These are phyloP conservation scores for Neodiprion pinetum DNA, from an alignment of 1,140 invertebrate species.

Conservation along the genomic window DNA sequence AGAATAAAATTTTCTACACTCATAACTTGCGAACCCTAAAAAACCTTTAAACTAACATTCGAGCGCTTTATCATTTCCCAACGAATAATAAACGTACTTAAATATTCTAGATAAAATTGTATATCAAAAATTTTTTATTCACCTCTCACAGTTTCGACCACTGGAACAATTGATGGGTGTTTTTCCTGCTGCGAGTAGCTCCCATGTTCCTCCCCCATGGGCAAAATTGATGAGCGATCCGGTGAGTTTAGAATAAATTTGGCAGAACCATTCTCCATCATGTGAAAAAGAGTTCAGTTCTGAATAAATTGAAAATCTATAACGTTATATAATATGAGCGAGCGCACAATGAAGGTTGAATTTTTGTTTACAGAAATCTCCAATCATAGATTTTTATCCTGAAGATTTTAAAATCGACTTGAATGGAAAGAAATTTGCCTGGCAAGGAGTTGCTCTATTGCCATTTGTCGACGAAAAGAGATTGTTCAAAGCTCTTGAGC, in stretches of 20 bases:
- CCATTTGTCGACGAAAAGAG: conserved; percentile 97
- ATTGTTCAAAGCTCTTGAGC: conserved; percentile 85
- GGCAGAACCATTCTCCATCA: conserved; percentile 17
- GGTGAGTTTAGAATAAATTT: conserved; percentile 64
- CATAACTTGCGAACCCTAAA: no score
- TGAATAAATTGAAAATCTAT: conserved; percentile 22
- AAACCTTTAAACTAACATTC: no score
- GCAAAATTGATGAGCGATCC: conserved; percentile 93
- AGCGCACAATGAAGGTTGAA: conserved; percentile 6
- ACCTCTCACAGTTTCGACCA: conserved; percentile 83
- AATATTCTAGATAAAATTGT: conserved; percentile 14
- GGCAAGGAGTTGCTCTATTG: conserved; percentile 97
- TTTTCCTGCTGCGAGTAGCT: conserved; percentile 95
- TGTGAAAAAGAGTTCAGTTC: background rate
- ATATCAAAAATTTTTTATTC: conserved; percentile 16
- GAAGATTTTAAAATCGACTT: conserved; percentile 98
- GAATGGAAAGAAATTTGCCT: conserved; percentile 99
- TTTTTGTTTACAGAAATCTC: conserved; percentile 74
- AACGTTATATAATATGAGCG: background rate
- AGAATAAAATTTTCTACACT: conserved; percentile 9
- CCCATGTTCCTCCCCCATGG: conserved; percentile 94
- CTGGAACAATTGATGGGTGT: conserved; percentile 99
- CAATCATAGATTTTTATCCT: conserved; percentile 99
- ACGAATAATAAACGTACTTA: background rate
- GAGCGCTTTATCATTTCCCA: no score